Percentiles rank a stretch among this genome's conserved stretches.
Evolutionary conservation across 2,113 vertebrate species (phyloP).

Genomic region (Vireo altiloquus): DNA sequence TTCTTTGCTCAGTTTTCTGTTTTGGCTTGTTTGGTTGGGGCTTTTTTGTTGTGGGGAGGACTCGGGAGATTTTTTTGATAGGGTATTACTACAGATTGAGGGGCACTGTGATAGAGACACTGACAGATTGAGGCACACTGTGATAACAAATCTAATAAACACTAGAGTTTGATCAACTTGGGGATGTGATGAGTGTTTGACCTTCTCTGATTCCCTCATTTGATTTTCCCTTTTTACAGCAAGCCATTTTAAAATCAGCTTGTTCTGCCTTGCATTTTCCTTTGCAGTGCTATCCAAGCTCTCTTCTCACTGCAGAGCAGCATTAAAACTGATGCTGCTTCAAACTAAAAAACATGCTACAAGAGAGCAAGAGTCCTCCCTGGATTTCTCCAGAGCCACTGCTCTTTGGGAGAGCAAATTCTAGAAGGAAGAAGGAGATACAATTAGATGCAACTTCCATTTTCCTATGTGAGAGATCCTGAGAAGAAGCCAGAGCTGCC

Average conservation of each 20-base stretch:
- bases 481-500: background rate
- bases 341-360: background rate
- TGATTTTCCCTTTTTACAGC: background rate
- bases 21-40: background rate
- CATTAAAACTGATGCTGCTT: background rate
- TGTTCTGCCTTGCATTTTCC: background rate
- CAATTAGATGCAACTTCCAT: background rate
- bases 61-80: background rate
- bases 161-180: conserved; percentile 15
- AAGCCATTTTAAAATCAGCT: conserved; percentile 40
- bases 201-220: conserved; percentile 13
- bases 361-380: background rate
- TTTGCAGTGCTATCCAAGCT: background rate
- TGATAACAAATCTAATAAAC: background rate
- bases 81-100: background rate
- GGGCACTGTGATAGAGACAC: background rate
- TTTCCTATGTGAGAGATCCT: background rate
- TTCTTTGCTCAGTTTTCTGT: background rate
- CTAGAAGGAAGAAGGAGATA: background rate
- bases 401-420: background rate
- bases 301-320: background rate
- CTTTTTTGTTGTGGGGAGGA: background rate
- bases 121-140: background rate
- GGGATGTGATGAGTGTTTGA: background rate
- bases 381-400: background rate